phyloP scores from a whole-genome alignment of 2,888 invertebrate species.

The Bedellia somnulentella region DNA sequence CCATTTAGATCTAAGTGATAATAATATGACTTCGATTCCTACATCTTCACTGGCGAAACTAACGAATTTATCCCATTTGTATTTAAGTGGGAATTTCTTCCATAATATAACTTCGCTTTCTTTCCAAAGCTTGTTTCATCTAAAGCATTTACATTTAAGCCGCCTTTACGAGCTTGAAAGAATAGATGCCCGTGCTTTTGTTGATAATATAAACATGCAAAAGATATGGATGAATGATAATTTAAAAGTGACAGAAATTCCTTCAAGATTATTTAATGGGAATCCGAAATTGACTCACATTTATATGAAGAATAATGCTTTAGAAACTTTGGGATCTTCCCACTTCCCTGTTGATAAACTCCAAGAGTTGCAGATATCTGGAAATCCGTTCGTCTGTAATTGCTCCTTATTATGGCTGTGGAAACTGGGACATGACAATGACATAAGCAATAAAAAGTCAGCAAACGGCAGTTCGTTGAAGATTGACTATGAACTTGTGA shows the following conservation, averaged over 20 bases:
- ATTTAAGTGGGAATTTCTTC: slow-evolving; percentile 79
- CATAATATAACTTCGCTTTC: slow-evolving; percentile 72
- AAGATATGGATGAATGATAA: slow-evolving; percentile 79
- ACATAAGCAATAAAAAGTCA: slow-evolving; percentile 31
- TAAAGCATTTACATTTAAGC: slow-evolving; percentile 73
- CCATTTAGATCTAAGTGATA: slow-evolving; percentile 76
- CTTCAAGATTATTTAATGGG: slow-evolving; percentile 81
- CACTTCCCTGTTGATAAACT: slow-evolving; percentile 83
- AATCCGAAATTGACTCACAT: slow-evolving; percentile 77
- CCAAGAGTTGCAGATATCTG: slow-evolving; percentile 72
- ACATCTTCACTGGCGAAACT: slow-evolving; percentile 76
- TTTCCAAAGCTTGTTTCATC: slow-evolving; percentile 81
- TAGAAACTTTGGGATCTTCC: slow-evolving; percentile 75
- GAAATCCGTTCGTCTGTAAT: slow-evolving; percentile 84
- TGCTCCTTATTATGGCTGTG: slow-evolving; percentile 87
- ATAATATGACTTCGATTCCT: slow-evolving; percentile 78
- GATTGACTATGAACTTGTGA: slow-evolving; percentile 61
- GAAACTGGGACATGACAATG: slow-evolving; percentile 63
- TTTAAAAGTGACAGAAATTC: slow-evolving; percentile 70
- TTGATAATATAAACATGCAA: slow-evolving; percentile 82
- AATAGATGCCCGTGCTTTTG: slow-evolving; percentile 79
- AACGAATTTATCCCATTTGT: slow-evolving; percentile 73
- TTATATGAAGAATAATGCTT: slow-evolving; percentile 74
- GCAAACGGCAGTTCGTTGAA: slow-evolving; percentile 38
- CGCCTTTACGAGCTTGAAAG: slow-evolving; percentile 66